Evolutionary conservation across 2,113 vertebrate genomes (phyloP).

Genomic region (Xyrauchen texanus): DNA sequence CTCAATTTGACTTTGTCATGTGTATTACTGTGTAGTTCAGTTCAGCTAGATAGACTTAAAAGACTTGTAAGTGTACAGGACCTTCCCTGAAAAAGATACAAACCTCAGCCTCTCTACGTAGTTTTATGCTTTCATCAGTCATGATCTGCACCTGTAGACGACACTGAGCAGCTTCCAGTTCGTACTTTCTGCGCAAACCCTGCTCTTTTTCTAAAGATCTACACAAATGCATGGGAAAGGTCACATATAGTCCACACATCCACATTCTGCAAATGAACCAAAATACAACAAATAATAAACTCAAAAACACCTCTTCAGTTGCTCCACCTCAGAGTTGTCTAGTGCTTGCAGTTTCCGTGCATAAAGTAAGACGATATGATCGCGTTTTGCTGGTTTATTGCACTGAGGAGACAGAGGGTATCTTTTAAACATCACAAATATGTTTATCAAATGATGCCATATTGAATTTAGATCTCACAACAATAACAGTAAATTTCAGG

Average conservation of each 20-base stretch:
- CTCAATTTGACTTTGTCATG: too few relatives aligned
- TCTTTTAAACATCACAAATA: too few relatives aligned
- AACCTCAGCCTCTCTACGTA: slow-evolving; percentile 86
- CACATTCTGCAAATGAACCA: neutral
- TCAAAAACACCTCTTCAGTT: slow-evolving; percentile 79
- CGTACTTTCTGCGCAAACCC: slow-evolving; percentile 80
- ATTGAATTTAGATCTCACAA: too few relatives aligned
- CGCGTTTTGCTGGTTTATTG: slow-evolving; percentile 92
- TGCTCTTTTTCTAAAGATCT: slow-evolving; percentile 87
- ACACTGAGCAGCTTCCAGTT: slow-evolving; percentile 91
- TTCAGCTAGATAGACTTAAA: too few relatives aligned
- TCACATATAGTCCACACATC: neutral
- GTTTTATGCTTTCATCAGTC: slow-evolving; percentile 82
- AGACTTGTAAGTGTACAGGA: neutral
- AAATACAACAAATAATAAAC: accelerated
- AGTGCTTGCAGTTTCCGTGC: slow-evolving; percentile 84
- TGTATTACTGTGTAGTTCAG: too few relatives aligned
- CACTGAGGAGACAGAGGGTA: slow-evolving; percentile 74
- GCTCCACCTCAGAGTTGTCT: slow-evolving; percentile 89
- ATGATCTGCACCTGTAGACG: slow-evolving; percentile 88
- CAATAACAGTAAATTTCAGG: neutral
- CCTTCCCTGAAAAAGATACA: neutral
- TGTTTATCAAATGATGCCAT: too few relatives aligned
- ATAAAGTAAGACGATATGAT: slow-evolving; percentile 90
- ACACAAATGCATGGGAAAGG: neutral